These are phyloP conservation scores for Pseudochromis fuscus DNA, from an alignment of 2,797 vertebrate species.

Conservation along the genomic window DNA sequence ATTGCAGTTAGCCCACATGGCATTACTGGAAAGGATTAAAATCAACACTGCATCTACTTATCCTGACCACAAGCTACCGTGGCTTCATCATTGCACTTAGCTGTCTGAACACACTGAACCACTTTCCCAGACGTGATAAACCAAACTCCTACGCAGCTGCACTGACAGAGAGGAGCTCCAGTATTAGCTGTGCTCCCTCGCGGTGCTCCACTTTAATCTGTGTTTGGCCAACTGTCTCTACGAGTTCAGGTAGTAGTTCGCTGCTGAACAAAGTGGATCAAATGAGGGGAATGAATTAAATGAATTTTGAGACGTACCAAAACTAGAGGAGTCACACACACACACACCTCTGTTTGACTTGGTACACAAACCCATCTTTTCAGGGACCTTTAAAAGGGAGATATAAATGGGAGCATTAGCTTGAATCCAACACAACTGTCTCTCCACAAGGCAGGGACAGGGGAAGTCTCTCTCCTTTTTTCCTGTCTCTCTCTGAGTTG, in stretches of 20 bases:
- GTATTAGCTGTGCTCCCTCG: conserved; percentile 50
- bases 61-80: conserved; percentile 23
- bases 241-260: conserved; percentile 42
- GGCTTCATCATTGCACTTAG: conserved; percentile 35
- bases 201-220: conserved; percentile 53
- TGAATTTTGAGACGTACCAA: conserved; percentile 19
- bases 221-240: conserved; percentile 53
- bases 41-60: conserved; percentile 17
- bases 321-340: not conserved
- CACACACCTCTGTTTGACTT: not conserved
- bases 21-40: conserved; percentile 13
- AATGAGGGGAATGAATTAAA: conserved; percentile 40
- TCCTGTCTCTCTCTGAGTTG: conserved; percentile 34
- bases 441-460: conserved; percentile 30
- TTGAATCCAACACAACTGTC: conserved; percentile 30
- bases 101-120: conserved; percentile 60
- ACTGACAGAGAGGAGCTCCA: conserved; percentile 54
- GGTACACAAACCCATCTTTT: conserved; percentile 17
- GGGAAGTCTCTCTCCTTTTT: conserved; percentile 48
- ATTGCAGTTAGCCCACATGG: not conserved
- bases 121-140: conserved; percentile 60
- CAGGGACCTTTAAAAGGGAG: conserved; percentile 43
- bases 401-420: conserved; percentile 55
- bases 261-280: conserved; percentile 45
- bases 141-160: conserved; percentile 61